Base-by-base conservation (phyloP, 2,797 vertebrate species). In the Anableps anableps region DNA sequence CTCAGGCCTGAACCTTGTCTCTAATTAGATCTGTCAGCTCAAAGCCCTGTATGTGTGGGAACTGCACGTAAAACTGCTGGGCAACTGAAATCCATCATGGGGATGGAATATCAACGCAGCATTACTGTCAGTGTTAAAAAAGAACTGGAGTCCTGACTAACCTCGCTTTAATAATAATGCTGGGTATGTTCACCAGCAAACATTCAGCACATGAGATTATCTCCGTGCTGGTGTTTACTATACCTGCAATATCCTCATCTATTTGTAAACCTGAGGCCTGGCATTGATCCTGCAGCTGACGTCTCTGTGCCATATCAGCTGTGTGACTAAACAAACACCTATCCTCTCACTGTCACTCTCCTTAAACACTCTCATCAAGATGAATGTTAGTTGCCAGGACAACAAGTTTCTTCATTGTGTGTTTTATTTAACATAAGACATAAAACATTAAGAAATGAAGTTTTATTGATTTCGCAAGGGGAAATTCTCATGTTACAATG, bases 11-110 rank as follows among this genome's bases (percentile, higher is more conserved):
- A 88, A 88, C 80, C 48, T 86, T 81, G 85, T 87, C 84, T 92
- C 86, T 93, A 92, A 94, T 94, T 91, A 86, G 89, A 91, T 91
- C 90, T 87, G 92, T 94, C 93, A 92, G 78, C 80, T 86, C 83
- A 88, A 92, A 92, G 86, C 86, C 68, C 81, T 77, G 72, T 66
- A 83, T 84, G 80, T 92, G 90, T 93, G 91, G 90, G 90, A 92
- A 93, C 77, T 31, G 81, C 51, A 62, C 53, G 55, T 75, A 86
- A 85, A 89, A 85, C 19, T 80, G 86, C 89, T 91, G 89, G 89
- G 85, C 78, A 77, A 72, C 84, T 85, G 84, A 84, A 88, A 91
- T 83, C 58, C 66, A 48, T 50, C 16, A 2, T 17, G 48, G 48
- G 48, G 36, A 11, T 62, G 48, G 48, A 31, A 11, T 62, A 62